Conservation (phyloP, 2,888 invertebrate genomes). For the Norana najaformis region DNA sequence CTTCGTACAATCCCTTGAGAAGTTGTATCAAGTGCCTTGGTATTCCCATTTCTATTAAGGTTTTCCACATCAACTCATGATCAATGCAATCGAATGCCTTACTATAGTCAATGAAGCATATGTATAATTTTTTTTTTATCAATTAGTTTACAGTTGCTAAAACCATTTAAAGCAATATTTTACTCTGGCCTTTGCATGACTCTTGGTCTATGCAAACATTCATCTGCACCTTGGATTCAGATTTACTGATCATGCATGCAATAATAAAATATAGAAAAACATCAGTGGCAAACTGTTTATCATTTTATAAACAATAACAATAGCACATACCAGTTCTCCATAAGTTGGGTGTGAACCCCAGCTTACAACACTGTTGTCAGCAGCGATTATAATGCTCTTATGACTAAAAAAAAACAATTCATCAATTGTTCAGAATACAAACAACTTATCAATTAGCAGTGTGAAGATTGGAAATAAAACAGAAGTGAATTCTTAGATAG, state of each 20-base stretch:
- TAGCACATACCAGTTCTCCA: conserved; percentile 77
- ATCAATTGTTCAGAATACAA: no score
- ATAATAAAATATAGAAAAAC: neutral
- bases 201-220: neutral
- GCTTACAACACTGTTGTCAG: conserved; percentile 85
- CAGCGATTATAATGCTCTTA: conserved; percentile 79
- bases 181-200: no score
- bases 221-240: neutral
- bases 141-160: neutral
- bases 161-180: no score
- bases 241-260: neutral
- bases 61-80: no score
- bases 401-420: conserved; percentile 62
- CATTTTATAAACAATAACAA: neutral
- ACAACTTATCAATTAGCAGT: neutral
- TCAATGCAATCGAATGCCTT: no score
- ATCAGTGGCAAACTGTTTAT: neutral
- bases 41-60: no score
- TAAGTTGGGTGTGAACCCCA: conserved; percentile 94
- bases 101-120: no score
- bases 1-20: no score
- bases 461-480: neutral
- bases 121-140: no score
- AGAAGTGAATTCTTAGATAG: neutral
- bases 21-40: no score